Conservation (phyloP, 2,797 vertebrate genomes). For the Acomys russatus region DNA sequence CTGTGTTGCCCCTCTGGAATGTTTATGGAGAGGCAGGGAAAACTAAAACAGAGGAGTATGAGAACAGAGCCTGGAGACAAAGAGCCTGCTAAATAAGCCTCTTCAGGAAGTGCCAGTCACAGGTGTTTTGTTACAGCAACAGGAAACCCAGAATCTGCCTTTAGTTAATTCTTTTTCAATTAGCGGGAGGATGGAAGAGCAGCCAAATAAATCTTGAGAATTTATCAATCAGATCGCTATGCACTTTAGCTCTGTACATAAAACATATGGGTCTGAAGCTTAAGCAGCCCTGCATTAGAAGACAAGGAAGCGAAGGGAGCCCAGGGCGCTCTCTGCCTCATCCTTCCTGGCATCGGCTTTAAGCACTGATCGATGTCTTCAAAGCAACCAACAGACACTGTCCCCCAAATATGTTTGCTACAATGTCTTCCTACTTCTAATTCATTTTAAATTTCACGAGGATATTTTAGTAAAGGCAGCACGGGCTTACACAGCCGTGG, state of each 20-base stretch:
- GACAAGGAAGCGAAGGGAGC: neutral
- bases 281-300: neutral
- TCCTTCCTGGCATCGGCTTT: neutral
- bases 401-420: neutral
- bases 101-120: neutral
- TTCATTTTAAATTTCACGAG: slow-evolving; percentile 34
- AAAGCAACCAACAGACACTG: neutral
- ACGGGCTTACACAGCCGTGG: neutral
- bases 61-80: neutral
- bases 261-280: neutral
- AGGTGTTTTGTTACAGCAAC: neutral
- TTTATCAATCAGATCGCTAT: slow-evolving; percentile 28
- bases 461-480: neutral
- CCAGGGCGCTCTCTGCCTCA: neutral
- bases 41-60: neutral
- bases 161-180: slow-evolving; percentile 34
- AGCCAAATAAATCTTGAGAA: slow-evolving; percentile 10
- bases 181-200: slow-evolving; percentile 1
- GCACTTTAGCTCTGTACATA: neutral
- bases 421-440: slow-evolving; percentile 28
- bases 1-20: neutral
- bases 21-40: neutral
- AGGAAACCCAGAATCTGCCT: neutral
- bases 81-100: neutral
- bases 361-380: neutral